phyloP scores from a whole-genome alignment of 2,888 invertebrate species.

The Tolmerus cingulatus region DNA sequence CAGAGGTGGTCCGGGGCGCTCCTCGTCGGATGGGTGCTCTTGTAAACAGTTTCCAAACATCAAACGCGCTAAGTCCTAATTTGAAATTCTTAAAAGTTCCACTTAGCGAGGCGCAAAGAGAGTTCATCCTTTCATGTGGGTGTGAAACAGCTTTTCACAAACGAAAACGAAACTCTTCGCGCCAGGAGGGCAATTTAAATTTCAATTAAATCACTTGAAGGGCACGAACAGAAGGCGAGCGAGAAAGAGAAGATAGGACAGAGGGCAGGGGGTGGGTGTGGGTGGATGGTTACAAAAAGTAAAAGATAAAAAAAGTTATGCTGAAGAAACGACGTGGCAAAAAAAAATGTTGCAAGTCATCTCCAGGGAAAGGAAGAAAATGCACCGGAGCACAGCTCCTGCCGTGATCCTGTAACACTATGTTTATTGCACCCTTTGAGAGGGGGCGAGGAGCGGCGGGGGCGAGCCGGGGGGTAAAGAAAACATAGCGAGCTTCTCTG shows the following conservation, averaged over 20 bases:
- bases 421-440: conserved; percentile 7
- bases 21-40: neutral
- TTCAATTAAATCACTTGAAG: conserved; percentile 49
- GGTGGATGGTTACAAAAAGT: neutral
- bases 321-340: neutral
- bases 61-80: conserved; percentile 47
- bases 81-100: conserved; percentile 46
- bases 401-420: conserved; percentile 14
- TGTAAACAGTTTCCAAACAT: conserved; percentile 41
- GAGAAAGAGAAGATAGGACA: conserved; percentile 16
- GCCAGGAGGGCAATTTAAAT: conserved; percentile 49
- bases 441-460: neutral
- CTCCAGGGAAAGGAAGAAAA: conserved; percentile 18
- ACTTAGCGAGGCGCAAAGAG: conserved; percentile 22
- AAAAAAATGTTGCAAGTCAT: conserved; percentile 9
- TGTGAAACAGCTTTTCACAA: conserved; percentile 47
- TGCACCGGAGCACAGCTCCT: neutral
- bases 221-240: neutral
- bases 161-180: conserved; percentile 44
- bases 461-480: neutral
- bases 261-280: neutral
- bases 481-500: conserved; percentile 15
- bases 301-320: neutral
- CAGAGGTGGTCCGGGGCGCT: neutral
- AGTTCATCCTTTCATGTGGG: conserved; percentile 47